phyloP scores from a whole-genome alignment of 2,888 invertebrate species.

The Stenichneumon culpator region DNA sequence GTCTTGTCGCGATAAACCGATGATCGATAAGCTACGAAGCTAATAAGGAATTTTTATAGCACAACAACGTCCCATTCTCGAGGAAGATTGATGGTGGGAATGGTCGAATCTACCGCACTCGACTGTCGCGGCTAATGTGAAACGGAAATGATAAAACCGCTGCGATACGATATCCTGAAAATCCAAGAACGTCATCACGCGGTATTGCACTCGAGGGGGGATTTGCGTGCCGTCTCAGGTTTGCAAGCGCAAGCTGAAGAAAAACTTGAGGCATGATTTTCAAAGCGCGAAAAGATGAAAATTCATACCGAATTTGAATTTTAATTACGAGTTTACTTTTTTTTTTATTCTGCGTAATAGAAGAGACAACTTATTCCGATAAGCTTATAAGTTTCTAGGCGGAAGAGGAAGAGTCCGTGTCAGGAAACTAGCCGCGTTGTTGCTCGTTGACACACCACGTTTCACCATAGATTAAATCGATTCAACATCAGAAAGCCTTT shows the following conservation, averaged over 20 bases:
- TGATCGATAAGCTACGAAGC: not conserved
- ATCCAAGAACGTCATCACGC: constrained; percentile 43
- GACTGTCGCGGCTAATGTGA: not conserved
- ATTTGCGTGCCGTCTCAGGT: not conserved
- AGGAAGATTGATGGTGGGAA: not conserved
- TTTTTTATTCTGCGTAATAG: no score
- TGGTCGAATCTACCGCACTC: not conserved
- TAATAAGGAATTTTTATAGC: constrained; percentile 45
- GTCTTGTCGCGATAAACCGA: constrained; percentile 29
- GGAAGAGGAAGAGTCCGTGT: no score
- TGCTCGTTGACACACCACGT: no score
- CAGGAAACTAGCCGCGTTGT: no score
- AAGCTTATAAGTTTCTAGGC: no score
- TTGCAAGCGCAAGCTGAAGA: not conserved
- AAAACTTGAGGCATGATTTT: no score
- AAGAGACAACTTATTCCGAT: no score
- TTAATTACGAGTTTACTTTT: no score
- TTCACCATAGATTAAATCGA: no score
- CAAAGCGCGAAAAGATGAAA: no score
- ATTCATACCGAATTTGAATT: no score
- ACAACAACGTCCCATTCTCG: constrained; percentile 14
- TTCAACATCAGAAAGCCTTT: no score
- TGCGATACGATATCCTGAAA: constrained; percentile 58
- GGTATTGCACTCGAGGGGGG: constrained; percentile 32
- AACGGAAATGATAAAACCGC: not conserved